A percentile compares a stretch with the other conserved stretches of the same genome.
These are phyloP conservation scores for Orthosia cruda DNA, from an alignment of 2,888 invertebrate genomes.

Conservation along the genomic window DNA sequence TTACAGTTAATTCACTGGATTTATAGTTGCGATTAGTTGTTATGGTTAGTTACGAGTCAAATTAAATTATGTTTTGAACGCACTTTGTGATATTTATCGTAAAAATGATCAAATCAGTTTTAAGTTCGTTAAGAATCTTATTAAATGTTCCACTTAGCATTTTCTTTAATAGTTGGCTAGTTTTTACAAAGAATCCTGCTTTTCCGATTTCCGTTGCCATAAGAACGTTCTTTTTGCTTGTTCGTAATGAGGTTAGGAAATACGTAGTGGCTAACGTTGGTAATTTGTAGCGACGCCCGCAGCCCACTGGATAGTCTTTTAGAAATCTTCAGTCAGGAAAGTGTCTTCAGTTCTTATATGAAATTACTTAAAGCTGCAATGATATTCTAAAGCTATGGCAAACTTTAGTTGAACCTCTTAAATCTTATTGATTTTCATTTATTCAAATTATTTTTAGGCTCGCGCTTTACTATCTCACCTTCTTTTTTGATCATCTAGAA, in stretches of 20 bases:
- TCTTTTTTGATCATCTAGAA: no score
- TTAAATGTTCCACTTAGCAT: background rate
- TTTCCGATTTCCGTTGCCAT: constrained; percentile 1
- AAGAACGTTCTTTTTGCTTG: constrained; percentile 5
- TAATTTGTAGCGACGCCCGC: constrained; percentile 24
- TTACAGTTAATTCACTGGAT: constrained; percentile 6
- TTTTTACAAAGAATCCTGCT: constrained; percentile 9
- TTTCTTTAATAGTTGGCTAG: constrained; percentile 3
- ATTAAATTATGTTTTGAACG: constrained; percentile 3
- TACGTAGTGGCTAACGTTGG: constrained; percentile 7
- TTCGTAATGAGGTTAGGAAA: constrained; percentile 25
- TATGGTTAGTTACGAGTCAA: constrained; percentile 8
- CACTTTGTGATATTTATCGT: background rate
- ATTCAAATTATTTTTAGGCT: no score
- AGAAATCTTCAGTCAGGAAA: background rate
- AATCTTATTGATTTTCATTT: no score
- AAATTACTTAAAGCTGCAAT: no score
- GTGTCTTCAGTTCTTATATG: no score
- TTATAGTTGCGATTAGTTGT: constrained; percentile 22
- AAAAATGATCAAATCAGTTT: background rate
- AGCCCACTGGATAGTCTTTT: constrained; percentile 1
- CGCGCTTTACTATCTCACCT: no score
- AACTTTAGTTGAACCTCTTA: no score
- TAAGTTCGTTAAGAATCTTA: background rate
- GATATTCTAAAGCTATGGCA: no score